Percentiles rank a stretch among this genome's conserved stretches.
Evolutionary conservation across 2,888 invertebrate genomes (phyloP).

Genomic region (Ceriagrion tenellum): DNA sequence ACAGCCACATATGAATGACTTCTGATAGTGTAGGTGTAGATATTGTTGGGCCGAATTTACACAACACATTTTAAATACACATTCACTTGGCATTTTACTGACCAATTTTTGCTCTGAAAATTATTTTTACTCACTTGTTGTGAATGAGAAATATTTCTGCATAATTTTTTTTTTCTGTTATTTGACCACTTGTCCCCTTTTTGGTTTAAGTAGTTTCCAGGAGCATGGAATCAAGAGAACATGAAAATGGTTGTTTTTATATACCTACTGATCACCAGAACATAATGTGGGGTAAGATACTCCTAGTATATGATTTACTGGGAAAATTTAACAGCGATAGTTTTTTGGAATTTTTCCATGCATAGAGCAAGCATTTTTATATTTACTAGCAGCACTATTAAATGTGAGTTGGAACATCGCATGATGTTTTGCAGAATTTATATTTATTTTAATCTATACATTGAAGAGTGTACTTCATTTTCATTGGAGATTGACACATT

Average conservation of each 20-base stretch:
- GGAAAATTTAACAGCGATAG: not conserved
- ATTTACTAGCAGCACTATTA: not conserved
- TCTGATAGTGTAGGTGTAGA: not conserved
- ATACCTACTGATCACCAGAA: not conserved
- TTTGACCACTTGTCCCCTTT: not conserved
- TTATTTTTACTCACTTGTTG: not conserved
- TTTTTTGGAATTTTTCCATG: not conserved
- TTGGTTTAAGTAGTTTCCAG: not conserved
- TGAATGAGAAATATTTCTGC: not conserved
- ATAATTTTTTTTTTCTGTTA: not conserved
- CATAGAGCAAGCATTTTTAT: not conserved
- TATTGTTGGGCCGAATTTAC: not conserved
- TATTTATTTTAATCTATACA: not conserved
- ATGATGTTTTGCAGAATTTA: not conserved
- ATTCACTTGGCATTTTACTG: not conserved
- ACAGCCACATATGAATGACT: not conserved
- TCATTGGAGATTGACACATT: not conserved
- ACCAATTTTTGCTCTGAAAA: not conserved
- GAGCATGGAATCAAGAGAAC: not conserved
- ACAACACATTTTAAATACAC: not conserved
- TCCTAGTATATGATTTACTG: not conserved
- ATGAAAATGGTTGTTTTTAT: constrained; percentile 27
- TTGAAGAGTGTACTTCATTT: not conserved
- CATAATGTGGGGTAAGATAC: not conserved
- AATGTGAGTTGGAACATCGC: not conserved